Evolutionary conservation across 2,888 invertebrate species (phyloP), one percentile per base, ranked within the genome.

Genomic region (Seira sanloemensis): DNA sequence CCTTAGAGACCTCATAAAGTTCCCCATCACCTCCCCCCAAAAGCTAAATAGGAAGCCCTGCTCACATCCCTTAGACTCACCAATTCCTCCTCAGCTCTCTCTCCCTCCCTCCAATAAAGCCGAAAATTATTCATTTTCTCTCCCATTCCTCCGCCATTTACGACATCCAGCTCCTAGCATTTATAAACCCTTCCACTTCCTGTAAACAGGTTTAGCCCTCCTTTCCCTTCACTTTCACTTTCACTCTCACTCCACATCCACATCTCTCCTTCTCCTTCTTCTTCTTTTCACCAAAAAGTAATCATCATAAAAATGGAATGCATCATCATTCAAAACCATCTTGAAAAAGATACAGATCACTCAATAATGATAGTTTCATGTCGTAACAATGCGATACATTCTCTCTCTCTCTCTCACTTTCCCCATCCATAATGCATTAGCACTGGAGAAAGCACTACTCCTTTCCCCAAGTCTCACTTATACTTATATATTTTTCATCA

Each of bases 321-420:
- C 58, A 58, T 58, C 58, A 58, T 58, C 58, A 58, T 58, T 58
- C 58, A 58, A 58, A 58, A 58, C n/a, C 58, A 18, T 58, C 58
- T 58, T 58, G n/a, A 58, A 18, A 58, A 58, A 58, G 58, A 58
- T 58, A 58, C 58, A 58, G 58, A 58, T 58, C 58, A 58, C n/a
- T 58, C 58, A 58, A 58, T 58, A 58, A 58, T 58, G 58, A 58
- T 58, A 58, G 58, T 4, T n/a, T 12, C 58, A n/a, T 58, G 58
- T 58, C 9, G 58, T 58, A 58, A 58, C 58, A 18, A 58, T 58
- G 18, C 5, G 18, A 2, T 58, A 58, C 2, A 37, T 37, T 37
- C 37, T 37, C n/a, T n/a, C n/a, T n/a, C n/a, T n/a, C n/a, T n/a
- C n/a, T n/a, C n/a, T n/a, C n/a, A n/a, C n/a, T n/a, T 37, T 37